These are phyloP conservation scores for Drosophila prostipennis DNA, from an alignment of 2,888 invertebrate genomes.

Conservation along the genomic window DNA sequence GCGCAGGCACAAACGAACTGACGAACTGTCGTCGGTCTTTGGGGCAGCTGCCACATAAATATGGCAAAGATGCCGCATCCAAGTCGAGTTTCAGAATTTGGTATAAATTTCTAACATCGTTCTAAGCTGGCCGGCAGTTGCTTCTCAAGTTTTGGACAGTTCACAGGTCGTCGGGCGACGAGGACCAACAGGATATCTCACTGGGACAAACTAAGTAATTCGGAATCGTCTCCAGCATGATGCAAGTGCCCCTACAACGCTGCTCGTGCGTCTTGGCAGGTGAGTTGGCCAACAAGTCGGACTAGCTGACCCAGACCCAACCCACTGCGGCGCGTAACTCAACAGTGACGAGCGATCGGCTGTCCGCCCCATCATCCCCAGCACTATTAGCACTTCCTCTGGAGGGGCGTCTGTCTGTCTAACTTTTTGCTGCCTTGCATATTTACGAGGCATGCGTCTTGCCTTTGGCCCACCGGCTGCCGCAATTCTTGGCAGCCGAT, in stretches of 20 bases:
- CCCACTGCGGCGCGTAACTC: slow-evolving; percentile 64
- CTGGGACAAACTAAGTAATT: not conserved
- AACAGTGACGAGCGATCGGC: slow-evolving; percentile 62
- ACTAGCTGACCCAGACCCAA: slow-evolving; percentile 37
- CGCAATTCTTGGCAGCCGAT: slow-evolving; percentile 64
- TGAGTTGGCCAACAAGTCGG: slow-evolving; percentile 57
- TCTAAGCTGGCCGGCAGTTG: slow-evolving; percentile 51
- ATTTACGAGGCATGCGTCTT: slow-evolving; percentile 77
- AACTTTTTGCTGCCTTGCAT: slow-evolving; percentile 75
- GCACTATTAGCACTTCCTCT: slow-evolving; percentile 76
- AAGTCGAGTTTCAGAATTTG: slow-evolving; percentile 35
- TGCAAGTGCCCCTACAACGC: slow-evolving; percentile 28
- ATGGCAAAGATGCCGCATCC: slow-evolving; percentile 70
- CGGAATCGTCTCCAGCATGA: slow-evolving; percentile 6
- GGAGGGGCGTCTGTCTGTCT: slow-evolving; percentile 70
- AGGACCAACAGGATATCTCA: slow-evolving; percentile 43
- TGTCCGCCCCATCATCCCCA: slow-evolving; percentile 65
- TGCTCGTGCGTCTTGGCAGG: slow-evolving; percentile 55
- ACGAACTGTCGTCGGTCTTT: slow-evolving; percentile 48
- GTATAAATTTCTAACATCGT: slow-evolving; percentile 61
- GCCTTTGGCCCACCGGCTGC: slow-evolving; percentile 53
- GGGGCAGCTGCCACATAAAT: slow-evolving; percentile 82
- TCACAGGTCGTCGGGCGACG: slow-evolving; percentile 26
- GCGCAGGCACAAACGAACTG: slow-evolving; percentile 66
- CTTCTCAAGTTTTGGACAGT: slow-evolving; percentile 41